Evolutionary conservation across 2,113 vertebrate genomes (phyloP), one percentile per base, ranked within the genome.

Genomic region (Hippopotamus amphibius): DNA sequence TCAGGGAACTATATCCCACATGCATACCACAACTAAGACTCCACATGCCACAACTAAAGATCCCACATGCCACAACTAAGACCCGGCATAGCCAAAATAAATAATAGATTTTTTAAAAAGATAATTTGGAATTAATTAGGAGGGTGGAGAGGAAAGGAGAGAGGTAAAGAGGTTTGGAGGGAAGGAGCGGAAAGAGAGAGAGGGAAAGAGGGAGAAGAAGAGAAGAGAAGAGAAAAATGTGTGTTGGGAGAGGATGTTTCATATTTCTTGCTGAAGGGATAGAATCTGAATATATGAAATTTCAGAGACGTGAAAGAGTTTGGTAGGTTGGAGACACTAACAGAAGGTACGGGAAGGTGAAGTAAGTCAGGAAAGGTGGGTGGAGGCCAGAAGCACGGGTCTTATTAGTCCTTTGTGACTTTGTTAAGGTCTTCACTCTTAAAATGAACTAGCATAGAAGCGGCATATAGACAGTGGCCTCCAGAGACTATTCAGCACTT

Each of bases 131-230:
- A 53, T 63, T 50, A 77, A 43, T 11, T 41, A 13, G 69, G 57
- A 14, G 17, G 46, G 14, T 17, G 14, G 11, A 3, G 1, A 1
- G 1, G 8, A 22, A 30, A 48, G 77, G 21, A 46, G 19, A 22
- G 7, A 72, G 61, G 22, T 13, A 59, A 43, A 14, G 43, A 43
- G n/a, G 53, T 30, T 8, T 17, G 46, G 43, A 61, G 2, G 50
- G 21, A 59, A 6, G 21, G 30, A 48, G 50, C 5, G 22, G 33
- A n/a, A n/a, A n/a, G n/a, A n/a, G n/a, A n/a, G n/a, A n/a, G 43
- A 7, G n/a, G 46, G 9, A n/a, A 12, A 2, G 30, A 7, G 53
- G 17, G 2, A 26, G 21, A 48, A 6, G 7, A 11, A 63, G 3
- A 9, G 17, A 22, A 9, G 41, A 21, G 10, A 43, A 21, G 30